Evolutionary conservation across 2,888 invertebrate species (phyloP).

Genomic region (Parthenolecanium corni): DNA sequence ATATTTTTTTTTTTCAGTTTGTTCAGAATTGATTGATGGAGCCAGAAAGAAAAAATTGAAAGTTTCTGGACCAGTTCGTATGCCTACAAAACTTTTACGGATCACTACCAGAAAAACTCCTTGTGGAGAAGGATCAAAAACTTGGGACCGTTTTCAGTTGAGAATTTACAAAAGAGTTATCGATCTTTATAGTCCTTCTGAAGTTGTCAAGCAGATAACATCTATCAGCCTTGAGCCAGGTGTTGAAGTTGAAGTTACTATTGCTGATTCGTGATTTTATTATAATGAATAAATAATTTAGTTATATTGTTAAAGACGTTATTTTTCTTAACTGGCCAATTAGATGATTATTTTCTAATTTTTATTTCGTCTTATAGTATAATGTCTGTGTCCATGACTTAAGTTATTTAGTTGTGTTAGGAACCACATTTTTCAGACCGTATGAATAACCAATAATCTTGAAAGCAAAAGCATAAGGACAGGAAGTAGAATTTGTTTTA

Average conservation of each 20-base stretch:
- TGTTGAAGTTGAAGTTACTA: constrained; percentile 98
- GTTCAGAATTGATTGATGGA: constrained; percentile 88
- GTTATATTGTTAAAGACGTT: no score
- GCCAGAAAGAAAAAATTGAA: constrained; percentile 94
- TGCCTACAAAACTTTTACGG: constrained; percentile 95
- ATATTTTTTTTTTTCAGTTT: constrained; percentile 63
- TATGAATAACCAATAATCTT: no score
- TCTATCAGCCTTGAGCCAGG: constrained; percentile 98
- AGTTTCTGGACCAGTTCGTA: constrained; percentile 96
- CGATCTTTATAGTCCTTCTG: constrained; percentile 94
- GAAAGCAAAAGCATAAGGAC: no score
- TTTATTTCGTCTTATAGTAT: no score
- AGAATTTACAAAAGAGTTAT: constrained; percentile 97
- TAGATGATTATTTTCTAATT: no score
- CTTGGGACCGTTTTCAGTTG: constrained; percentile 90
- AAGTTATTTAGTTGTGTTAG: no score
- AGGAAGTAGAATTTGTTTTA: no score
- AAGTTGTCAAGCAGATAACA: constrained; percentile 98
- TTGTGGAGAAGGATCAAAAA: constrained; percentile 99
- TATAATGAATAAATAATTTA: no score
- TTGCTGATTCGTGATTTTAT: constrained; percentile 54
- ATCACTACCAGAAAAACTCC: constrained; percentile 99
- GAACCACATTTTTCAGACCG: no score
- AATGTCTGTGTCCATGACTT: no score
- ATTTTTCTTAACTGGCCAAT: no score